Percentiles rank a stretch among this genome's conserved stretches.
These are phyloP conservation scores for Drosophila tani DNA, from an alignment of 1,140 invertebrate species.

Conservation along the genomic window DNA sequence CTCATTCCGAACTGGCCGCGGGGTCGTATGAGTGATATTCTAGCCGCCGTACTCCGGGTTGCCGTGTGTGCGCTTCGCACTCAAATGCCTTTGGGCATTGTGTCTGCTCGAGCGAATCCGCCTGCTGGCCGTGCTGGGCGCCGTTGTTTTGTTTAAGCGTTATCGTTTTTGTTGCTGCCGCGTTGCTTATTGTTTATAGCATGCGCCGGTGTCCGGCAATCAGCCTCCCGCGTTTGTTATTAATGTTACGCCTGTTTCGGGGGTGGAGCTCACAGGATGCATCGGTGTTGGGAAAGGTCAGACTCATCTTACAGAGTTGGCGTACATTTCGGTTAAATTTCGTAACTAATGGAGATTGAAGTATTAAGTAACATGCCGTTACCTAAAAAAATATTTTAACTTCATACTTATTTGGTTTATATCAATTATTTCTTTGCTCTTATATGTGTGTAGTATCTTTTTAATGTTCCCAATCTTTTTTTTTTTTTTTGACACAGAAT, in stretches of 20 bases:
- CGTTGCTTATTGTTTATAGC: constrained; percentile 78
- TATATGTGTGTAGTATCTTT: constrained; percentile 1
- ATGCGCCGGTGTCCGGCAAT: constrained; percentile 36
- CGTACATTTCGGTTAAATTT: neutral
- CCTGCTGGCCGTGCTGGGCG: constrained; percentile 73
- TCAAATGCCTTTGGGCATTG: constrained; percentile 73
- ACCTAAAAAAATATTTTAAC: no score
- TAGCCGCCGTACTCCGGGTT: constrained; percentile 25
- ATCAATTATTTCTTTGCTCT: neutral
- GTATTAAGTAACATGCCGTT: no score
- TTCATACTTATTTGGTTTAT: neutral
- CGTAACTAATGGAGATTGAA: neutral
- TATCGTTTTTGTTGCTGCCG: constrained; percentile 78
- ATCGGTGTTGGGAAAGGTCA: neutral
- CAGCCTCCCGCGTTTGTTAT: constrained; percentile 36
- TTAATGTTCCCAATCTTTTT: no score
- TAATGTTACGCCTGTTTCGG: constrained; percentile 23
- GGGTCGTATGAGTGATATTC: constrained; percentile 80
- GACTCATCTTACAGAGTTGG: neutral
- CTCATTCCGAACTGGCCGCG: constrained; percentile 52
- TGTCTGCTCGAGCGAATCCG: constrained; percentile 71
- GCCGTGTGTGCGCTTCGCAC: constrained; percentile 48
- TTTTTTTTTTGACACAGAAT: neutral
- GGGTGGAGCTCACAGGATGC: constrained; percentile 1
- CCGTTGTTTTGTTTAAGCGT: constrained; percentile 80